Conservation (phyloP, 2,888 invertebrate species). For the Philopedon plagiatum region DNA sequence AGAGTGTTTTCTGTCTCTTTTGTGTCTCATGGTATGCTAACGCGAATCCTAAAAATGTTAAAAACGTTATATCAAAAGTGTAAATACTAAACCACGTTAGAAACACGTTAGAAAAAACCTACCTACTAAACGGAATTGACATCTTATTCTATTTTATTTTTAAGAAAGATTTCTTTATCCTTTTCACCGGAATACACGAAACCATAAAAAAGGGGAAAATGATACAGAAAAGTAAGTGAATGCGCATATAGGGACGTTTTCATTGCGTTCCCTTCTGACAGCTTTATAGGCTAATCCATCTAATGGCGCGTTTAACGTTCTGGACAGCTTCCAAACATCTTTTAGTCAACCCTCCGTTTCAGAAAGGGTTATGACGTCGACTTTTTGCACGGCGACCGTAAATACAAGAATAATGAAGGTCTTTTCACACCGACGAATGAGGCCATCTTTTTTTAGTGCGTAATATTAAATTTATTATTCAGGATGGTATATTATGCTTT, state of each 20-base stretch:
- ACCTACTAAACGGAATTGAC: not conserved
- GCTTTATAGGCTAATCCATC: constrained; percentile 22
- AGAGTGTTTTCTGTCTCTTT: no score
- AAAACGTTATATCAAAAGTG: no score
- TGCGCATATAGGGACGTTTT: constrained; percentile 6
- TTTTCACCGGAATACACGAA: not conserved
- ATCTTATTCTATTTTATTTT: constrained; percentile 2
- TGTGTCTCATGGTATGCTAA: no score
- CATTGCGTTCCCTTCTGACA: constrained; percentile 16
- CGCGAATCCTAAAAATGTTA: no score
- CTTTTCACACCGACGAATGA: constrained; percentile 18
- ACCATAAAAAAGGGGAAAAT: constrained; percentile 1
- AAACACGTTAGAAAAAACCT: no score
- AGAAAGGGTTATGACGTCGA: constrained; percentile 6
- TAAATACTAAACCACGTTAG: no score
- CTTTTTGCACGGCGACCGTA: constrained; percentile 11
- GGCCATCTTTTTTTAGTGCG: constrained; percentile 10
- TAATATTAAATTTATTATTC: constrained; percentile 13
- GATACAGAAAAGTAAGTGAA: constrained; percentile 16
- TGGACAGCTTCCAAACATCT: constrained; percentile 22
- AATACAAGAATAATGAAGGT: constrained; percentile 15
- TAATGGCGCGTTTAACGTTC: constrained; percentile 16
- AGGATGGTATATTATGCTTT: constrained; percentile 19
- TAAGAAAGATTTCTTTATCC: not conserved
- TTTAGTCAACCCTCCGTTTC: constrained; percentile 13